phyloP scores from a whole-genome alignment of 35 echinoderm and acorn worm species.

The Holothuria glaberrima region DNA sequence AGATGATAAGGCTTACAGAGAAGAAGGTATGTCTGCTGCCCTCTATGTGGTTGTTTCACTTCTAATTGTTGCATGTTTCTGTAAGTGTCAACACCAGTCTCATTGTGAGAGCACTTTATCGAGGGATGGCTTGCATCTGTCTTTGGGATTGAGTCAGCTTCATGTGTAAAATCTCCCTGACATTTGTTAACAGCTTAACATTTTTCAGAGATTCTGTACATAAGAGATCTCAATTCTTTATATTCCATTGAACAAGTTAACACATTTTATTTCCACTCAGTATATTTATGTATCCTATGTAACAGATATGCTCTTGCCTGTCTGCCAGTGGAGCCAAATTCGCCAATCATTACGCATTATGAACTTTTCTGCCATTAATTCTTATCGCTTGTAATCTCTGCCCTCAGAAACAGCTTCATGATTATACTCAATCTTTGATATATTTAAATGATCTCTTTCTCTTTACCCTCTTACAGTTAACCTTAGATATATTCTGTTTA shows the following conservation, averaged over 20 bases:
- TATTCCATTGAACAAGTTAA: not conserved
- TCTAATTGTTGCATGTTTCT: not conserved
- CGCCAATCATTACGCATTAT: no score
- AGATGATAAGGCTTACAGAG: constrained; percentile 89
- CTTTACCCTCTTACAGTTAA: no score
- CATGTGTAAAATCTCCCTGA: not conserved
- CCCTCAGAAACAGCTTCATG: no score
- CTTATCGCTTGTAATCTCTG: no score
- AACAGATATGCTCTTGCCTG: no score
- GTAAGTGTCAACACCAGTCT: not conserved
- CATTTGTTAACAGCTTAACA: not conserved
- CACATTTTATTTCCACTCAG: no score
- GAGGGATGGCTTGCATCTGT: not conserved
- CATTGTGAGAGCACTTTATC: not conserved
- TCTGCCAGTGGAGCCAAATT: no score
- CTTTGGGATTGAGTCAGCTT: not conserved
- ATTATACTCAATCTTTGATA: no score
- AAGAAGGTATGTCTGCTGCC: constrained; percentile 83
- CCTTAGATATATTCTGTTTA: no score
- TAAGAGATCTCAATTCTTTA: not conserved
- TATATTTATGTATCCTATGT: no score
- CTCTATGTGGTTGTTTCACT: not conserved
- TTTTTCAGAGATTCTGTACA: not conserved
- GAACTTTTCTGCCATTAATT: no score
- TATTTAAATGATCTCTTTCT: no score